Percentiles rank a stretch among this genome's conserved stretches.
phyloP scores from a whole-genome alignment of 2,113 vertebrate species.

The Tylochromis polylepis region DNA sequence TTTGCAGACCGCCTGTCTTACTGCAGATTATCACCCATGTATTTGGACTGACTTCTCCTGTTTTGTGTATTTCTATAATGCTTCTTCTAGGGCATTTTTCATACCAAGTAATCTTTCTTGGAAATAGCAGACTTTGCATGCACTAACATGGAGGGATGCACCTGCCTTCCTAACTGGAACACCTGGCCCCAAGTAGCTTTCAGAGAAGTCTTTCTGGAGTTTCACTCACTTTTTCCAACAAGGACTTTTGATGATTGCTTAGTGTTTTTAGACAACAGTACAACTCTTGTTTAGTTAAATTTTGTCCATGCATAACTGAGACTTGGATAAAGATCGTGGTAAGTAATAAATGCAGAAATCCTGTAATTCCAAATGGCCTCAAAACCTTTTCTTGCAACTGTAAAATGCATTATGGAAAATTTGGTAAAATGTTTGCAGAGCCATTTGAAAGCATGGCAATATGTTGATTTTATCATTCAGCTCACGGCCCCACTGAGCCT shows the following conservation, averaged over 20 bases:
- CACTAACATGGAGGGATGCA: background rate
- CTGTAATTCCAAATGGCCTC: background rate
- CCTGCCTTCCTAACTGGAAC: background rate
- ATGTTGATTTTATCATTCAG: background rate
- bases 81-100: background rate
- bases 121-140: background rate
- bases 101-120: background rate
- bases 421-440: background rate
- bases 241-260: background rate
- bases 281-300: background rate
- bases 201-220: background rate
- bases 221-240: background rate
- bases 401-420: background rate
- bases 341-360: background rate
- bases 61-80: background rate
- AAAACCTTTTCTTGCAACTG: background rate
- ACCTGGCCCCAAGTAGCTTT: background rate
- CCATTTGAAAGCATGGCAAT: background rate
- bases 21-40: background rate
- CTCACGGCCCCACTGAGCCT: background rate
- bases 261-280: background rate
- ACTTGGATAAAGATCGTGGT: background rate
- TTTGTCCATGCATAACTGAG: background rate
- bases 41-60: background rate
- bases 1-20: background rate